Conservation (phyloP, 2,797 vertebrate species). For the Pseudochromis fuscus region DNA sequence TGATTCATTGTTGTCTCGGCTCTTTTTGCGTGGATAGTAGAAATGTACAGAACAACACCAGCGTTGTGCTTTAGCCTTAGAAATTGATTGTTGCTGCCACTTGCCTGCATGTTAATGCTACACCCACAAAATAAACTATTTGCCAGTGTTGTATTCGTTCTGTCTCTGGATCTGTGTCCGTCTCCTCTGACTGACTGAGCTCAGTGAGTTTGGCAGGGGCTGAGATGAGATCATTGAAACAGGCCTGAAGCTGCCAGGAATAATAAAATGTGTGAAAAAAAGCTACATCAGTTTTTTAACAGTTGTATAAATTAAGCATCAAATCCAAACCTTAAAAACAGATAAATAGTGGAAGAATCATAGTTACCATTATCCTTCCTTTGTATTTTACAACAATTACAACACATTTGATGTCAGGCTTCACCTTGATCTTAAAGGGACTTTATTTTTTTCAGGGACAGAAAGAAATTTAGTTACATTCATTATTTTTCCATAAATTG, state of each 20-base stretch:
- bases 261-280: conserved; percentile 20
- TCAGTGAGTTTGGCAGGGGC: conserved; percentile 37
- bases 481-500: no score
- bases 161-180: conserved; percentile 27
- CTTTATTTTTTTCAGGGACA: no score
- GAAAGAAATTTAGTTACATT: no score
- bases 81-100: background rate
- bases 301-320: background rate
- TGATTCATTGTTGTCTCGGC: background rate
- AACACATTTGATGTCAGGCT: no score
- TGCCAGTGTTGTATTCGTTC: background rate
- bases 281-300: background rate
- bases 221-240: conserved; percentile 67
- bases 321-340: background rate
- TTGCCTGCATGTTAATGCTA: background rate
- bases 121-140: background rate
- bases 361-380: no score
- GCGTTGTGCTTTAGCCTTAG: background rate
- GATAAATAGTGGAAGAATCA: no score
- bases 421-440: no score
- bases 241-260: conserved; percentile 47
- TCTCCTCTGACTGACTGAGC: conserved; percentile 34
- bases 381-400: no score
- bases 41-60: background rate
- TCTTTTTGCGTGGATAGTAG: background rate